Conservation (phyloP, 2,888 invertebrate species). For the Acleris literana region DNA sequence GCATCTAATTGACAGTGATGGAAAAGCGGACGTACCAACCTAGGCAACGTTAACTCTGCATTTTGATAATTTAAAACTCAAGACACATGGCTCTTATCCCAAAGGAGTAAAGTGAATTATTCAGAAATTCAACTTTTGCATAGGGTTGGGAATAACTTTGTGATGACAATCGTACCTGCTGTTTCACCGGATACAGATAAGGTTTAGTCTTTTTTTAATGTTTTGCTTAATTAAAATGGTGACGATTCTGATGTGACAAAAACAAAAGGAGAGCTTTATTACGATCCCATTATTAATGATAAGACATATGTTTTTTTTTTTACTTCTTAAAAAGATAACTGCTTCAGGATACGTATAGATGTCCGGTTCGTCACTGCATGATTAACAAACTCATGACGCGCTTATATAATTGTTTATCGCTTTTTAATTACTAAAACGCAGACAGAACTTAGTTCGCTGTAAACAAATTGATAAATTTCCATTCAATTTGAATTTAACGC, state of each 20-base stretch:
- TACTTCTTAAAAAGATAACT: no score
- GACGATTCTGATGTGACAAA: conserved; percentile 38
- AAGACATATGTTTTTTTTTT: no score
- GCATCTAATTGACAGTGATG: conserved; percentile 82
- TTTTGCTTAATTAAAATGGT: conserved; percentile 33
- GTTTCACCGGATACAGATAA: conserved; percentile 57
- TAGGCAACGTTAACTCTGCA: conserved; percentile 51
- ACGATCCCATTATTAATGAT: neutral
- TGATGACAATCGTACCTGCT: conserved; percentile 53
- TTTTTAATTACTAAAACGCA: conserved; percentile 2
- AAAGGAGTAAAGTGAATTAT: conserved; percentile 48
- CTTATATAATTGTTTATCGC: no score
- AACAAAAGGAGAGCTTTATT: conserved; percentile 52
- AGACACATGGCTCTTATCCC: conserved; percentile 40
- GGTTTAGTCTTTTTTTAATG: conserved; percentile 36
- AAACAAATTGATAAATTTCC: conserved; percentile 13
- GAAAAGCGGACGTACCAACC: conserved; percentile 67
- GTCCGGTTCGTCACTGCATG: no score
- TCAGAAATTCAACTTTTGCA: conserved; percentile 19
- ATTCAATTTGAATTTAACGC: conserved; percentile 29
- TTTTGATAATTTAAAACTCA: conserved; percentile 39
- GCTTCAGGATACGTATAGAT: no score
- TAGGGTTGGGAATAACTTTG: conserved; percentile 32
- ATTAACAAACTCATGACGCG: no score
- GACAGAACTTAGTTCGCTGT: neutral